Evolutionary conservation across 2,797 vertebrate species (phyloP).

Genomic region (Benthosema pterotum): DNA sequence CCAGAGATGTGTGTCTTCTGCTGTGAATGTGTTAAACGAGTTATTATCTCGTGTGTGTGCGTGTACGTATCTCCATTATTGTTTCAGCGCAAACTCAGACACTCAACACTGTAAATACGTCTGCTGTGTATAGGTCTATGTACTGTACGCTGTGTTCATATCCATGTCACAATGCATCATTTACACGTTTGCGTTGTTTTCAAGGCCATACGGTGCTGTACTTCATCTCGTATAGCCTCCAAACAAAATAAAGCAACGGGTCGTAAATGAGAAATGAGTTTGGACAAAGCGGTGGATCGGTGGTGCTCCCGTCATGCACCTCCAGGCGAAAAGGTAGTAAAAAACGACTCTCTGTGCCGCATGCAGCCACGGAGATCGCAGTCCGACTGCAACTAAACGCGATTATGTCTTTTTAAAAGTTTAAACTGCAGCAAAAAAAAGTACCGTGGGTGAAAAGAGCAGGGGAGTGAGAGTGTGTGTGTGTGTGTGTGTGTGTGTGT

Average conservation of each 20-base stretch:
- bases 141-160: slow-evolving; percentile 4
- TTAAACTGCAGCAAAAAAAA: slow-evolving; percentile 5
- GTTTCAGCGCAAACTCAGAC: not conserved
- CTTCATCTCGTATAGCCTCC: too few species aligned
- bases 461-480: slow-evolving; percentile 3
- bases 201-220: not conserved
- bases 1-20: too few species aligned
- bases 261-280: too few species aligned
- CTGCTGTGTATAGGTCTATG: not conserved
- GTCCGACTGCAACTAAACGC: not conserved
- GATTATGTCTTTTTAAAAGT: slow-evolving; percentile 5
- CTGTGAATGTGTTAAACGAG: too few species aligned
- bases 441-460: slow-evolving; percentile 1
- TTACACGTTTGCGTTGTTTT: not conserved
- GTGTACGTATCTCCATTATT: slow-evolving; percentile 7
- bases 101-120: not conserved
- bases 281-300: too few species aligned
- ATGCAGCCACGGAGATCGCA: not conserved
- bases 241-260: too few species aligned
- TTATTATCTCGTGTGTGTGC: too few species aligned
- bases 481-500: slow-evolving; percentile 1
- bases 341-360: not conserved
- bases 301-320: not conserved
- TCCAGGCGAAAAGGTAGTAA: not conserved
- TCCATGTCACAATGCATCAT: not conserved